Evolutionary conservation across 2,113 vertebrate species (phyloP).

Genomic region (Antechinus stuartii): DNA sequence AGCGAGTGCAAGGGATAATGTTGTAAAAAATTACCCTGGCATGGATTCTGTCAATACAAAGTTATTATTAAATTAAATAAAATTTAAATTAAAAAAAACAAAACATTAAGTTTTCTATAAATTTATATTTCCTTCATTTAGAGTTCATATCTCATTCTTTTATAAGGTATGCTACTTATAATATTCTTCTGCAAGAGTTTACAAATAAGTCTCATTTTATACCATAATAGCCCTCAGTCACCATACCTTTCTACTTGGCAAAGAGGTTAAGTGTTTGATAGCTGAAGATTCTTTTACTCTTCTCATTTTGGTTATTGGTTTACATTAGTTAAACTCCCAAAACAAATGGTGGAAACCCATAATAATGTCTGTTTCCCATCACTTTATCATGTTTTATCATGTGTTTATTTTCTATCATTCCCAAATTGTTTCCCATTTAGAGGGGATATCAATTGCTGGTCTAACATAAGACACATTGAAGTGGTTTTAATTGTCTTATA

Average conservation of each 20-base stretch:
- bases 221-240: not conserved
- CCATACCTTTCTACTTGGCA: not conserved
- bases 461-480: not conserved
- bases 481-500: not conserved
- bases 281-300: not conserved
- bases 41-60: too few species aligned
- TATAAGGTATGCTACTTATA: not conserved
- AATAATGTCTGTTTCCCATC: not conserved
- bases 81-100: too few species aligned
- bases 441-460: not conserved
- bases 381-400: not conserved
- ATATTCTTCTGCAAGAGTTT: not conserved
- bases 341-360: not conserved
- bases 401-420: not conserved
- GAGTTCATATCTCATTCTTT: not conserved
- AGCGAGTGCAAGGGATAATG: too few species aligned
- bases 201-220: not conserved
- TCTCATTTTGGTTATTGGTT: not conserved
- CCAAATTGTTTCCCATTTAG: not conserved
- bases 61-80: too few species aligned
- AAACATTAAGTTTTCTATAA: not conserved
- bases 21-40: too few species aligned
- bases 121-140: not conserved
- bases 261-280: not conserved
- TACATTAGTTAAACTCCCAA: not conserved